Evolutionary conservation across 2,113 vertebrate genomes (phyloP).

Genomic region (Urocitellus parryii): DNA sequence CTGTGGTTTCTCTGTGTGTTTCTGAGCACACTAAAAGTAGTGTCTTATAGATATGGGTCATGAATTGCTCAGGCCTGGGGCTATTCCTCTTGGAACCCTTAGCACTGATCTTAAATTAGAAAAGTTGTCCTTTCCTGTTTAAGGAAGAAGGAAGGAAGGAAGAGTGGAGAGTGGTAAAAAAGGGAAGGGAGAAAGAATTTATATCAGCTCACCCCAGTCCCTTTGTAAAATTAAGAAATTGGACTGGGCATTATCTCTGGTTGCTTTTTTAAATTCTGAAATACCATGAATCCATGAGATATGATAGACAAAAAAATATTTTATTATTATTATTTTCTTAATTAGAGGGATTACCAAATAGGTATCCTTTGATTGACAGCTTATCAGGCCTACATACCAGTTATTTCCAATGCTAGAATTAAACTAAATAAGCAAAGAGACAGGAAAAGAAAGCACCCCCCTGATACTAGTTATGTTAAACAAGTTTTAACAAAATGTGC

Average conservation of each 20-base stretch:
- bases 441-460: not conserved
- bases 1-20: not conserved
- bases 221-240: not conserved
- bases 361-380: not conserved
- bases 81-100: not conserved
- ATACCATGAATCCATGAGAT: not conserved
- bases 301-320: not conserved
- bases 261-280: not conserved
- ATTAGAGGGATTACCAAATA: conserved; percentile 19
- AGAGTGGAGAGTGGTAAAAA: not conserved
- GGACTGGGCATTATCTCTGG: not conserved
- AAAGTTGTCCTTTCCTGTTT: not conserved
- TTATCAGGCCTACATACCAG: not conserved
- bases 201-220: not conserved
- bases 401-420: conserved; percentile 43
- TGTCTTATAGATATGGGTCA: not conserved
- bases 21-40: not conserved
- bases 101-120: not conserved
- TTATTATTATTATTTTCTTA: conserved; percentile 1
- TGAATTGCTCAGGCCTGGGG: not conserved
- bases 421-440: conserved; percentile 5
- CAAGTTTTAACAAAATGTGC: conserved; percentile 34
- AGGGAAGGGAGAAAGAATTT: not conserved
- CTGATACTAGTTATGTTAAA: not conserved
- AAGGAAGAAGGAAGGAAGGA: not conserved